Percentiles rank a stretch among this genome's conserved stretches.
Evolutionary conservation across 2,113 vertebrate genomes (phyloP).

Genomic region (Istiophorus platypterus): DNA sequence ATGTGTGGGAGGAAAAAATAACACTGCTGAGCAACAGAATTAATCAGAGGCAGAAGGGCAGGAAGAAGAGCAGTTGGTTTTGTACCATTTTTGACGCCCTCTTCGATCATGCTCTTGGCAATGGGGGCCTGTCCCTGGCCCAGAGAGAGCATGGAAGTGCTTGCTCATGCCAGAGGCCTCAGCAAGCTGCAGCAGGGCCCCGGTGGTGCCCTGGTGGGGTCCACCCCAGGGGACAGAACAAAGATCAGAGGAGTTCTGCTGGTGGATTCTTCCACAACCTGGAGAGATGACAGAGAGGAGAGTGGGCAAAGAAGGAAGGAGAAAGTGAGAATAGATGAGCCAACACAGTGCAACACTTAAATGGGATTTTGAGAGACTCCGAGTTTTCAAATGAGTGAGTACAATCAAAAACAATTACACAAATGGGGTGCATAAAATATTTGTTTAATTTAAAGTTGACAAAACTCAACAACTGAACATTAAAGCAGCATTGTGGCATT

Average conservation of each 20-base stretch:
- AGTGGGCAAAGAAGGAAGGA: not conserved
- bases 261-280: slow-evolving; percentile 86
- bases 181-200: slow-evolving; percentile 83
- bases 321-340: slow-evolving; percentile 27
- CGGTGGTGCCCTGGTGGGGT: slow-evolving; percentile 83
- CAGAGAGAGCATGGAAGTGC: slow-evolving; percentile 84
- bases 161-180: slow-evolving; percentile 83
- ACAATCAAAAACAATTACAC: not conserved
- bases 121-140: slow-evolving; percentile 88
- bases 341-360: slow-evolving; percentile 3
- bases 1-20: not conserved
- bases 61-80: not conserved
- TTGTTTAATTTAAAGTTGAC: not conserved
- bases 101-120: slow-evolving; percentile 84
- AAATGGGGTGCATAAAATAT: not conserved
- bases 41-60: slow-evolving; percentile 22
- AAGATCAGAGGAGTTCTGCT: slow-evolving; percentile 86
- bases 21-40: not conserved
- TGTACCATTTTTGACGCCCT: slow-evolving; percentile 82
- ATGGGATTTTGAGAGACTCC: not conserved
- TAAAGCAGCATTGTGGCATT: not conserved
- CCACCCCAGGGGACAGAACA: slow-evolving; percentile 85
- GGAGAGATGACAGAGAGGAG: slow-evolving; percentile 11
- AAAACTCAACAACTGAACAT: not conserved
- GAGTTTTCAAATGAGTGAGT: not conserved